A percentile compares a stretch with the other conserved stretches of the same genome.
Conservation (phyloP, 1,140 invertebrate genomes). For the Eupristina koningsbergeri region DNA sequence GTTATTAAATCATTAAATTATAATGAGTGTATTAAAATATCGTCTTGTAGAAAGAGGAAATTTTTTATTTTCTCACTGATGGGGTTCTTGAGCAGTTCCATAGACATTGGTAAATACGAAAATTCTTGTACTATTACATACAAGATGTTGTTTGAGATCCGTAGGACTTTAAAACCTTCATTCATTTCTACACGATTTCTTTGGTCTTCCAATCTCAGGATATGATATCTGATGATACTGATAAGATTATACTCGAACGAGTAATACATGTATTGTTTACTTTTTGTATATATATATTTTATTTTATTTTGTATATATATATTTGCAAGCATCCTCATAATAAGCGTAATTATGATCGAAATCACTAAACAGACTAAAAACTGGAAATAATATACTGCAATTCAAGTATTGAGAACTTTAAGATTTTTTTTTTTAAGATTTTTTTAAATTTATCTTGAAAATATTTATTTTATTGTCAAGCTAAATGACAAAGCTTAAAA, state of each 20-base stretch:
- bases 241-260: not conserved
- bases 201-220: not conserved
- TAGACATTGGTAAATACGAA: not conserved
- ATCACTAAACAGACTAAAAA: not conserved
- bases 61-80: too few species aligned
- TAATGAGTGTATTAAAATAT: too few species aligned
- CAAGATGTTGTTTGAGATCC: not conserved
- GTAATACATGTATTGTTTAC: not conserved
- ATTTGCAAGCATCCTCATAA: not conserved
- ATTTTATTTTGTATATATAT: too few species aligned
- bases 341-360: not conserved
- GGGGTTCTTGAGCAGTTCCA: not conserved
- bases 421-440: not conserved
- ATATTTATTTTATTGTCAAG: not conserved
- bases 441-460: not conserved
- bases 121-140: not conserved
- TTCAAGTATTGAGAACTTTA: not conserved
- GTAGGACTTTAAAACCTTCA: not conserved
- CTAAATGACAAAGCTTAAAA: not conserved
- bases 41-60: too few species aligned
- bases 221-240: not conserved
- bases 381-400: not conserved
- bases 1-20: too few species aligned
- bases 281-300: not conserved
- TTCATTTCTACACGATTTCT: not conserved